Percentiles rank a stretch among this genome's conserved stretches.
Conservation (phyloP, 2,797 vertebrate species). For the Coendou prehensilis region DNA sequence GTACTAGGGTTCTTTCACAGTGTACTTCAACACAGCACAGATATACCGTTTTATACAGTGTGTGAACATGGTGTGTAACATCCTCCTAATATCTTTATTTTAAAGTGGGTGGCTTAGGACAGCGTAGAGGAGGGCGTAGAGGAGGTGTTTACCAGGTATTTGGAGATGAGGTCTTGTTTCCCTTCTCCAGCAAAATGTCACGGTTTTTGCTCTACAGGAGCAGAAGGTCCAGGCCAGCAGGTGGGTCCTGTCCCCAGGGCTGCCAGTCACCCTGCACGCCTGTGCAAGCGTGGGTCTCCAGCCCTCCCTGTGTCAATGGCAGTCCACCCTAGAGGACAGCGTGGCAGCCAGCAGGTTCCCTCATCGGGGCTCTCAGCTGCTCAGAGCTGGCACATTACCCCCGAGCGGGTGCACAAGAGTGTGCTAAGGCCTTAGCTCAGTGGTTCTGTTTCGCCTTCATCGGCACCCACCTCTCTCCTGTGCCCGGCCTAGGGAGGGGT, state of each 20-base stretch:
- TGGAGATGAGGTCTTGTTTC: neutral
- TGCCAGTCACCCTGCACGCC: neutral
- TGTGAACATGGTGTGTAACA: neutral
- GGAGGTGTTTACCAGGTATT: neutral
- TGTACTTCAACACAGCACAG: neutral
- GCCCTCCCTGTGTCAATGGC: no score
- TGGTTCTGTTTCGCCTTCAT: neutral
- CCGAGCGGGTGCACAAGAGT: neutral
- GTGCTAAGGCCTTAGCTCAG: no score
- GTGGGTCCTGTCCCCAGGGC: neutral
- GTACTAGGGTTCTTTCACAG: neutral
- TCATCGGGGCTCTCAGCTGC: neutral
- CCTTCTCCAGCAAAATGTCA: neutral
- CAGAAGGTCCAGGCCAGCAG: neutral
- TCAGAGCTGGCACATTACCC: neutral
- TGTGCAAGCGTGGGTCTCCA: neutral
- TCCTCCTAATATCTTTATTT: neutral
- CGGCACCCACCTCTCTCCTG: neutral
- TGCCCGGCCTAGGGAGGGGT: accelerated
- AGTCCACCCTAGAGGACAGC: neutral
- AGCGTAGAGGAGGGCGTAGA: neutral
- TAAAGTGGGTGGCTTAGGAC: neutral
- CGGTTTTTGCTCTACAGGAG: neutral
- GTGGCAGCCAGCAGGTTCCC: no score
- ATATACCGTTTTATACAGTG: neutral